Percentiles rank a stretch among this genome's conserved stretches.
These are phyloP conservation scores for Hormiphora californensis DNA, from an alignment of 37 sponge, comb jelly and placozoan species.

Conservation along the genomic window DNA sequence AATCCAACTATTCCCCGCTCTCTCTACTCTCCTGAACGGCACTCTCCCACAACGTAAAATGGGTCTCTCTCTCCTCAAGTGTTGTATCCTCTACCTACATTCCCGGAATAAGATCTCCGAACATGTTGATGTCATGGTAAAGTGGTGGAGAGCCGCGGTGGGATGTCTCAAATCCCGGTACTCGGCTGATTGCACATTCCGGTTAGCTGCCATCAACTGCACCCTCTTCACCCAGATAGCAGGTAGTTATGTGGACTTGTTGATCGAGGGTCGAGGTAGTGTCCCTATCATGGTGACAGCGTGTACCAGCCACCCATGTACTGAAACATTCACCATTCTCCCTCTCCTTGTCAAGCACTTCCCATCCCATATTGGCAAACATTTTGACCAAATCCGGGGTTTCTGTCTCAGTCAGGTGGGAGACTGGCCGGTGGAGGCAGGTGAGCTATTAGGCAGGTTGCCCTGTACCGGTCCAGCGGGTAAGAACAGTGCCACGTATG, in stretches of 20 bases:
- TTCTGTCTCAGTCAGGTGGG: neutral
- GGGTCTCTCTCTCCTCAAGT: neutral
- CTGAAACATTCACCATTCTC: neutral
- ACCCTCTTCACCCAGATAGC: neutral
- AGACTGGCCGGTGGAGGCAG: neutral
- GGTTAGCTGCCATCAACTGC: neutral
- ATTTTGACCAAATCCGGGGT: neutral
- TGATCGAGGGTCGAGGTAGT: slow-evolving; percentile 11
- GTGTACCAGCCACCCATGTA: neutral
- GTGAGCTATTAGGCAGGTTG: neutral
- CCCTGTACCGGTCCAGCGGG: slow-evolving; percentile 30
- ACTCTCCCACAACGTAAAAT: neutral
- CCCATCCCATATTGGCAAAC: slow-evolving; percentile 10
- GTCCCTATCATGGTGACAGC: neutral
- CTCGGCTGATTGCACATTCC: neutral
- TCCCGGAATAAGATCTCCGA: neutral
- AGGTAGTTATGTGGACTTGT: neutral
- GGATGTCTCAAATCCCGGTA: slow-evolving; percentile 27
- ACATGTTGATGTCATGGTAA: neutral
- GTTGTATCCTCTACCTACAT: neutral
- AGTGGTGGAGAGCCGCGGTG: slow-evolving; percentile 47
- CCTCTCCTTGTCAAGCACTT: neutral
- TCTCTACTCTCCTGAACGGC: neutral
- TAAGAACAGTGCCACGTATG: neutral
- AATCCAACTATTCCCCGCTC: neutral